Base-by-base conservation (phyloP, 2,113 vertebrate genomes). In the Jacana jacana region DNA sequence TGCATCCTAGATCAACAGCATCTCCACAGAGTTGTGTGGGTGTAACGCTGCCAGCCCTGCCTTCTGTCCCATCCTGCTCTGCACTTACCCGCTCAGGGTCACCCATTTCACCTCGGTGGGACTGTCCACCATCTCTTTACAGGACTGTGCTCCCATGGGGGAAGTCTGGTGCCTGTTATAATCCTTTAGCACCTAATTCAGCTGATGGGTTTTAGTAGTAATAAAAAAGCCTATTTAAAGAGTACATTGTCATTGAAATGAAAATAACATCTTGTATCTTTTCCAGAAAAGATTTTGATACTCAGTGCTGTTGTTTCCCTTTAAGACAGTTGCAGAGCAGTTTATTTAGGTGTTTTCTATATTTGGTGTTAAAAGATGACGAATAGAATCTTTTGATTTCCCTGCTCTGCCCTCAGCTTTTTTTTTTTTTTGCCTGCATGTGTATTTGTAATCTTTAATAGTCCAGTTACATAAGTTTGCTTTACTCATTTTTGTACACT, bases 61-160 rank as follows among this genome's bases (percentile, higher is more conserved):
- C 13, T 8, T 28, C 55, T 42, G 18, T n/a, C 31, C 35, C 1
- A 0, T 13, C 42, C 71, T 2, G 1, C 16, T 17, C 9, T 2
- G 0, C 10, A 0, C 68, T 25, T 25, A 30, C 39, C 22, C 14
- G 30, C 10, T 6, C 1, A 4, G 37, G 33, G 37, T 58, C 44
- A 18, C 33, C 60, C 12, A 0, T 3, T 33, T 3, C 10, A 2
- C 7, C 70, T 20, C 0, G 9, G 28, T 11, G 46, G 35, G 31
- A 4, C 51, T 1, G 7, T 9, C 49, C 27, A 1, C 30, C 22
- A 3, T 46, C 12, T 25, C 48, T 17, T 25, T 11, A 31, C 19
- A 25, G 52, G 44, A 19, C 68, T 11, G 17, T 5, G 28, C 13
- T 35, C 14, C 20, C 54, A 13, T 0, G n/a, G 5, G 30, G 9